Conservation (phyloP, 2,797 vertebrate species). For the Acanthurus leucopareius region DNA sequence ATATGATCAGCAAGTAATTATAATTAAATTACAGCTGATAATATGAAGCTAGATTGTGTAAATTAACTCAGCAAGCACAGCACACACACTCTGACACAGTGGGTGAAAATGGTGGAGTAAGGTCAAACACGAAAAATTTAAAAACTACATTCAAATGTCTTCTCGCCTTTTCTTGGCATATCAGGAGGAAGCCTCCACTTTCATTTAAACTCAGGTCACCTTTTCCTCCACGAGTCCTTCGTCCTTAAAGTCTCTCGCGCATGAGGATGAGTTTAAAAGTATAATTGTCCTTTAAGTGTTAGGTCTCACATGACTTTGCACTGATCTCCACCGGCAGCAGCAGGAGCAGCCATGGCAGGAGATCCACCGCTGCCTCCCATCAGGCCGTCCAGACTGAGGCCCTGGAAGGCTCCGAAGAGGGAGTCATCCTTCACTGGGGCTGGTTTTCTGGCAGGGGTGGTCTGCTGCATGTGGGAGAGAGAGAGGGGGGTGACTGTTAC, state of each 20-base stretch:
- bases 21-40: no score
- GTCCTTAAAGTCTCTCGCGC: neutral
- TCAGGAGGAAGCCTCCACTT: neutral
- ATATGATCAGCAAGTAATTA: no score
- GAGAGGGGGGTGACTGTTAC: neutral
- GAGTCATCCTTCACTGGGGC: conserved; percentile 73
- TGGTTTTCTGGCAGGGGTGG: conserved; percentile 58
- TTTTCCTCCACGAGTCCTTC: neutral
- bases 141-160: neutral
- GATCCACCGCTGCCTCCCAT: conserved; percentile 55
- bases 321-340: conserved; percentile 63
- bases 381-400: conserved; percentile 82
- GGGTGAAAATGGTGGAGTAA: no score
- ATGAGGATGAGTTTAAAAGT: conserved; percentile 4
- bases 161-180: neutral
- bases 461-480: conserved; percentile 61
- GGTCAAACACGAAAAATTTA: no score
- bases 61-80: no score
- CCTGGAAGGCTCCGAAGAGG: conserved; percentile 85
- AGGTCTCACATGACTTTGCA: conserved; percentile 85
- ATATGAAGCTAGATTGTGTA: no score
- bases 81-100: no score
- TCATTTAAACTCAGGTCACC: neutral
- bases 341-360: conserved; percentile 13
- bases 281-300: conserved; percentile 12